phyloP scores from a whole-genome alignment of 1,140 invertebrate species.

The Aphaenogaster floridana region DNA sequence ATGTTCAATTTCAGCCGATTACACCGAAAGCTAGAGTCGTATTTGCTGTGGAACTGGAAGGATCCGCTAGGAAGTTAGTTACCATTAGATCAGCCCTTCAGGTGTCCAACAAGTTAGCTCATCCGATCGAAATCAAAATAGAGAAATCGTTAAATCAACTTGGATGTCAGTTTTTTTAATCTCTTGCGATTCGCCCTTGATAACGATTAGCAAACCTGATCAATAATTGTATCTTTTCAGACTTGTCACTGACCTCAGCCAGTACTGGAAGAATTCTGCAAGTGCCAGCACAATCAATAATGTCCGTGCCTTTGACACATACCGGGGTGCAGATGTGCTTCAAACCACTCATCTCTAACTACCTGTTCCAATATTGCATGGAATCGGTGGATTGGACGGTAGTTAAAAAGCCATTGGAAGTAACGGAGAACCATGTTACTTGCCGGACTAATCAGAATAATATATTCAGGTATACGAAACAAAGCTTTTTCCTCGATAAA shows the following conservation, averaged over 20 bases:
- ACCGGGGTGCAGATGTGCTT: conserved; percentile 89
- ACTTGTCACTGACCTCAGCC: conserved; percentile 68
- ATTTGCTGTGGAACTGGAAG: conserved; percentile 96
- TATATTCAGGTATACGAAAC: conserved; percentile 80
- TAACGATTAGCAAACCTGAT: background rate
- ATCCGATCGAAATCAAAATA: conserved; percentile 91
- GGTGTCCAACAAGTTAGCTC: conserved; percentile 92
- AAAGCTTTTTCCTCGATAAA: background rate
- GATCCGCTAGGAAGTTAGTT: conserved; percentile 97
- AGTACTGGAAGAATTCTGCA: conserved; percentile 80
- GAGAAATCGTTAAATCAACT: conserved; percentile 87
- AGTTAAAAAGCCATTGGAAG: conserved; percentile 88
- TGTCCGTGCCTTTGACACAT: conserved; percentile 90
- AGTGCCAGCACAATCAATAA: conserved; percentile 84
- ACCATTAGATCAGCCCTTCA: conserved; percentile 96
- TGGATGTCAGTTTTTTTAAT: conserved; percentile 79
- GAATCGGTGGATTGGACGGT: conserved; percentile 90
- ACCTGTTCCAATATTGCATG: conserved; percentile 88
- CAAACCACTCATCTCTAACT: conserved; percentile 85
- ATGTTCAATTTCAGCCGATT: conserved; percentile 74
- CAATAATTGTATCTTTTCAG: conserved; percentile 65
- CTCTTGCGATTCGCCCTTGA: background rate
- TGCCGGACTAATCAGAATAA: conserved; percentile 84
- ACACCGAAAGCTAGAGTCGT: conserved; percentile 91
- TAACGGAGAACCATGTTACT: conserved; percentile 86